Conservation (phyloP, 2,113 vertebrate species). For the Anser cygnoides region DNA sequence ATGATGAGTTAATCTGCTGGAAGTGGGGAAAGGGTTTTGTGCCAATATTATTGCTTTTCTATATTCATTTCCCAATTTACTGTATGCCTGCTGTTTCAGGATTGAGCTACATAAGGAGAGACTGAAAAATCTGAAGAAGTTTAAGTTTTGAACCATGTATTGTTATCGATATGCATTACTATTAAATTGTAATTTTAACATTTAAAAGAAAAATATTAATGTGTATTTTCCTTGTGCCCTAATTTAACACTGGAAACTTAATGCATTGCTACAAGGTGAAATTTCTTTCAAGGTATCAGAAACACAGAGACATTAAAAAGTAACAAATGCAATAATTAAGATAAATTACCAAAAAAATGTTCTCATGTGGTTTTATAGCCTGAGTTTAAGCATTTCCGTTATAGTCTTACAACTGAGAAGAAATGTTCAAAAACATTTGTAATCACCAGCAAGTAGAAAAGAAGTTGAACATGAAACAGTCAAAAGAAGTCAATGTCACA, state of each 20-base stretch:
- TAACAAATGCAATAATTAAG: not conserved
- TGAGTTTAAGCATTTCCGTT: not conserved
- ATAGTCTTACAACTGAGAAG: not conserved
- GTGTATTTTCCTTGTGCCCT: not conserved
- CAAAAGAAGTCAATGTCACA: not conserved
- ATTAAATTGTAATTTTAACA: not conserved
- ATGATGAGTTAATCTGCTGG: not conserved
- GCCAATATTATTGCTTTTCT: not conserved
- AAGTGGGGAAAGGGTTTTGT: not conserved
- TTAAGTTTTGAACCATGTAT: not conserved
- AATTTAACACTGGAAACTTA: not conserved
- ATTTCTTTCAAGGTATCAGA: not conserved
- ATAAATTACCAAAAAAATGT: not conserved
- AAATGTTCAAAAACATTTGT: not conserved
- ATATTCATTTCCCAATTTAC: not conserved
- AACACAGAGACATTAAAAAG: not conserved
- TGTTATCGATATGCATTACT: not conserved
- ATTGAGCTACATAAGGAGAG: rapidly evolving
- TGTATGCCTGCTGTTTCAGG: not conserved
- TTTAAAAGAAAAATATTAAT: not conserved
- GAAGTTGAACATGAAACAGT: not conserved
- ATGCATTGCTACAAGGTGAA: not conserved
- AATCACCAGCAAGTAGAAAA: not conserved
- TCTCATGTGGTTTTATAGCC: not conserved
- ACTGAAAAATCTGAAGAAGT: not conserved